A percentile compares a stretch with the other conserved stretches of the same genome.
These are phyloP conservation scores for Kryptolebias marmoratus DNA, from an alignment of 2,113 vertebrate species.

Conservation along the genomic window DNA sequence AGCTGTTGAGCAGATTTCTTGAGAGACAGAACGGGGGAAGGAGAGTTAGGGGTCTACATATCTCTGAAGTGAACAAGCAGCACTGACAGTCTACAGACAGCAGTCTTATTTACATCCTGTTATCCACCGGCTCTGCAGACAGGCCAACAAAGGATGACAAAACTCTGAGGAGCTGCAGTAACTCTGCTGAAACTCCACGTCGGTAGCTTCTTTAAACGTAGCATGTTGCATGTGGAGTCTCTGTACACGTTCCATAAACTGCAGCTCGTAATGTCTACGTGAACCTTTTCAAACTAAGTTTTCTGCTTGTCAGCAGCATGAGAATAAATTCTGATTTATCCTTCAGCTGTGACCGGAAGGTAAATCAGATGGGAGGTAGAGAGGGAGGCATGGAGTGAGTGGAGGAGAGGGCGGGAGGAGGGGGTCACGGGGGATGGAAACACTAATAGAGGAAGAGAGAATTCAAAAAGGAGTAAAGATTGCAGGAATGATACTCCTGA, in stretches of 20 bases:
- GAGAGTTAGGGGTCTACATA: constrained; percentile 40
- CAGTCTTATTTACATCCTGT: constrained; percentile 64
- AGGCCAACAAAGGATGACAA: constrained; percentile 59
- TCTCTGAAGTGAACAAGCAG: constrained; percentile 53
- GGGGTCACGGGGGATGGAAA: constrained; percentile 4
- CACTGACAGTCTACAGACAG: constrained; percentile 56
- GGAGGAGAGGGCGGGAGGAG: background rate
- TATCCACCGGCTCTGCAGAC: constrained; percentile 47
- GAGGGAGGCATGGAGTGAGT: background rate
- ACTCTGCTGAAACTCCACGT: constrained; percentile 38
- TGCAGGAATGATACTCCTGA: constrained; percentile 20
- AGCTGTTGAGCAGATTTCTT: constrained; percentile 29
- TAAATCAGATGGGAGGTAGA: constrained; percentile 50
- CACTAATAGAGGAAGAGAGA: constrained; percentile 17
- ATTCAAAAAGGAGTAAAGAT: constrained; percentile 28
- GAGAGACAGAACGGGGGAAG: constrained; percentile 3
- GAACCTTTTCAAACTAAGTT: constrained; percentile 57
- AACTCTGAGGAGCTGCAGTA: constrained; percentile 38
- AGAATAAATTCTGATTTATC: constrained; percentile 60
- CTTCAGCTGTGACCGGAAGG: constrained; percentile 65
- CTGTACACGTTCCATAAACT: constrained; percentile 8
- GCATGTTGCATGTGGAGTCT: constrained; percentile 1
- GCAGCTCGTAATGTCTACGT: constrained; percentile 19
- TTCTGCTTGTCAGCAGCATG: constrained; percentile 69
- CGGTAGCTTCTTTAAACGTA: constrained; percentile 26